A percentile compares a stretch with the other conserved stretches of the same genome.
These are phyloP conservation scores for Dipodomys ordii DNA, from an alignment of 2,113 vertebrate genomes.

Conservation along the genomic window DNA sequence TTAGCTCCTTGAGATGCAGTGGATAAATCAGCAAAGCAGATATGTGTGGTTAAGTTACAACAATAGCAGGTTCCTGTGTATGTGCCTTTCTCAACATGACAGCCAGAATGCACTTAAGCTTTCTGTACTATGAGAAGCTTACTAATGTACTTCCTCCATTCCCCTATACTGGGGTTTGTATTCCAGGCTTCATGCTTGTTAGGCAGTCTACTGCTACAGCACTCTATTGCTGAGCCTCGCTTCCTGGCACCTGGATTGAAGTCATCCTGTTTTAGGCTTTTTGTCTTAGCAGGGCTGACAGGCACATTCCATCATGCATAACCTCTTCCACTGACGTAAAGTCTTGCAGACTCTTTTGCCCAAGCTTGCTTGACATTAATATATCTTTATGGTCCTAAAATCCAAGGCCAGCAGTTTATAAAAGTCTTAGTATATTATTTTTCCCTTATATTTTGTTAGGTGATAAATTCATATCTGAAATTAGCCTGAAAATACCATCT, in stretches of 20 bases:
- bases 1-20: neutral
- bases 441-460: neutral
- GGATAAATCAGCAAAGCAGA: neutral
- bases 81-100: slow-evolving; percentile 1
- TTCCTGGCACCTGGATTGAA: too few species aligned
- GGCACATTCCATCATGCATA: too few species aligned
- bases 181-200: too few species aligned
- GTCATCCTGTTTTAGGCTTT: too few species aligned
- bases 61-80: neutral
- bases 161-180: too few species aligned
- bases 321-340: too few species aligned
- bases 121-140: neutral
- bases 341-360: too few species aligned
- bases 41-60: neutral
- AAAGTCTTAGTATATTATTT: neutral
- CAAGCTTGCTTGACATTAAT: neutral
- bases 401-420: neutral
- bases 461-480: neutral
- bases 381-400: neutral
- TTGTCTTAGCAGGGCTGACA: too few species aligned
- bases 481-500: neutral
- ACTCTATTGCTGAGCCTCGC: too few species aligned
- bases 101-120: neutral
- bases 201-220: too few species aligned
- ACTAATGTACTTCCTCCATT: neutral